Evolutionary conservation across 2,797 vertebrate species (phyloP), one percentile per base, ranked within the genome.

Genomic region (Tarsius wallacei): DNA sequence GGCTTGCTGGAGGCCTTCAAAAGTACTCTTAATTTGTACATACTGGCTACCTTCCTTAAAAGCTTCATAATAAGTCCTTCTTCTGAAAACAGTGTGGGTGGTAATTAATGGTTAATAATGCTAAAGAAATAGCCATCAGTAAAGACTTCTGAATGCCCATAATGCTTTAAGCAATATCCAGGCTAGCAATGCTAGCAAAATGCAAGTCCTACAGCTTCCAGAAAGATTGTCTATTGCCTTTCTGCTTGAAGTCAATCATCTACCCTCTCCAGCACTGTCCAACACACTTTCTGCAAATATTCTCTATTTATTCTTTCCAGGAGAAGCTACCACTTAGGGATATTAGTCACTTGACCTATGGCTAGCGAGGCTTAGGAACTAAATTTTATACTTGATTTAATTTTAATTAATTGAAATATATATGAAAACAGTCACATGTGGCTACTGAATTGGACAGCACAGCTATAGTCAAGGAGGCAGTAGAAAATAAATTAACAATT

Each of bases 31-130:
- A 24, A 85, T 78, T 68, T 90, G 71, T 66, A 61, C 0, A 10
- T 33, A n/a, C 59, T 53, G 61, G 61, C 36, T 90, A 66, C 47
- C 19, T n/a, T 4, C 33, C 71, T 81, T 86, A 26, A 91, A 84
- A 80, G 31, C 47, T 63, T 2, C 64, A 17, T 7, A 73, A 4
- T 74, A 77, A 61, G 31, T 68, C n/a, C 53, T 91, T 70, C 55
- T n/a, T 88, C 71, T 31, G 81, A 90, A 70, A 55, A 87, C 19
- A 94, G 28, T 59, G 84, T 87, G 53, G 55, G n/a, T 87, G 36
- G 31, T 89, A 81, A 92, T 76, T 85, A 90, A 83, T 33, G 47
- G 71, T 71, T 85, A 83, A 82, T 71, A 93, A 36, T 33, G 26
- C 33, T 84, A 78, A 91, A 81, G 66, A 71, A 51, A 89, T 4